Conservation (phyloP, 2,888 invertebrate genomes). For the Endomychus coccineus region DNA sequence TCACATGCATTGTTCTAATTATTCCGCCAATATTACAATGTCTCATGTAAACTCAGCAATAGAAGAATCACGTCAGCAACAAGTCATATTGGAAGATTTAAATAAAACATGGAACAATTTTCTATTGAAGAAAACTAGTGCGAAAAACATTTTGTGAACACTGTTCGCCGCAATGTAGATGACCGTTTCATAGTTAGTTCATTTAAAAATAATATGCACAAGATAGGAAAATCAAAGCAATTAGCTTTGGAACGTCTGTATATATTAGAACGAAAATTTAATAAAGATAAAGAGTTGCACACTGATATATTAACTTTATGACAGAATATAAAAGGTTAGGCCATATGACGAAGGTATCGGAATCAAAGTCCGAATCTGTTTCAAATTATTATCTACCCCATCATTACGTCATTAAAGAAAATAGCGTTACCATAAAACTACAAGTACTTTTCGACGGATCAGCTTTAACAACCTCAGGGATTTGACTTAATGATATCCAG, state of each 20-base stretch:
- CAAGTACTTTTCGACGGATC: conserved; percentile 25
- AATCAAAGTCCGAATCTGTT: background rate
- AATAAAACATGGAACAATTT: background rate
- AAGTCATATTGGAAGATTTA: background rate
- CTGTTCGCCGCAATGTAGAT: no score
- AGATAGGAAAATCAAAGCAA: no score
- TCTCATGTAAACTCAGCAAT: no score
- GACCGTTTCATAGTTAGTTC: conserved; percentile 16
- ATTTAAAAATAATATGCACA: conserved; percentile 7
- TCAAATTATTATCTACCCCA: no score
- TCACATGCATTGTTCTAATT: no score
- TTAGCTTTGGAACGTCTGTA: no score
- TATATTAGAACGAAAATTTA: conserved; percentile 11
- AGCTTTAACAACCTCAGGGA: no score
- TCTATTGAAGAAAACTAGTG: no score
- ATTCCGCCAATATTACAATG: no score
- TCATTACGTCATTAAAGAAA: conserved; percentile 21
- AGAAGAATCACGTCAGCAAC: background rate
- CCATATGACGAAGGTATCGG: conserved; percentile 14
- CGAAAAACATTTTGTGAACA: no score
- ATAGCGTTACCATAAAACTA: conserved; percentile 18
- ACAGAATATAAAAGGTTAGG: conserved; percentile 17
- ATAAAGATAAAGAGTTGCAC: conserved; percentile 10
- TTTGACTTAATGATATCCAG: no score
- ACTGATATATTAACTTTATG: conserved; percentile 18